Evolutionary conservation across 1,140 invertebrate species (phyloP), one percentile per base, ranked within the genome.

Genomic region (Berghia stephanieae): DNA sequence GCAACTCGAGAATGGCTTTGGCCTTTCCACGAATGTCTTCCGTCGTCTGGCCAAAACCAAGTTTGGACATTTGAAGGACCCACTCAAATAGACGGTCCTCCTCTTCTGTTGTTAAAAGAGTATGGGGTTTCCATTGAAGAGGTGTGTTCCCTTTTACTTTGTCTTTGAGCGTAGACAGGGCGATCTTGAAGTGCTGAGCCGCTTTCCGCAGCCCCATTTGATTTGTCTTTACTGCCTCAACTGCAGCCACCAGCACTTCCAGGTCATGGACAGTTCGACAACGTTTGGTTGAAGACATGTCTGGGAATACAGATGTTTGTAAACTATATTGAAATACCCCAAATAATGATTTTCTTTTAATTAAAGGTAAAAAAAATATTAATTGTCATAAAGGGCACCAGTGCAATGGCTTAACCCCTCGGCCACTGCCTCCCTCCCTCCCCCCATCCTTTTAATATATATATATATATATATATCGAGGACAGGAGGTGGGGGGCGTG

Each of bases 21-120:
- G 78, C 78, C 16, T 49, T 78, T 10, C 4, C 24, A 13, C 38
- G 3, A 16, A 79, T 27, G 31, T 73, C 44, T 24, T 60, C 18
- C 31, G 43, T 63, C 18, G 77, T 81, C 27, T 74, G 34, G 8
- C 77, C 72, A 67, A 70, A 81, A 10, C 79, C 77, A 46, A 76
- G 78, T 18, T 34, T 74, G 8, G 77, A 49, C 77, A 79, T 77
- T 3, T 77, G 16, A 1, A 79, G 3, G 2, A 68, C 38, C 77
- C 80, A 81, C 1, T 71, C 36, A 77, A 70, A 66, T n/a, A 75
- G 24, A 3, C 49, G 38, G 10, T 46, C 38, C 63, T 78, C 77
- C 38, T 75, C 74, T 6, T 69, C 27, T 10, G 13, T 31, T 16
- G 67, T 63, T 31, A 63, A 8, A 10, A 63, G 57, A 31, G 10